Conservation (phyloP, 2,797 vertebrate species). For the Sebastolobus altivelis region DNA sequence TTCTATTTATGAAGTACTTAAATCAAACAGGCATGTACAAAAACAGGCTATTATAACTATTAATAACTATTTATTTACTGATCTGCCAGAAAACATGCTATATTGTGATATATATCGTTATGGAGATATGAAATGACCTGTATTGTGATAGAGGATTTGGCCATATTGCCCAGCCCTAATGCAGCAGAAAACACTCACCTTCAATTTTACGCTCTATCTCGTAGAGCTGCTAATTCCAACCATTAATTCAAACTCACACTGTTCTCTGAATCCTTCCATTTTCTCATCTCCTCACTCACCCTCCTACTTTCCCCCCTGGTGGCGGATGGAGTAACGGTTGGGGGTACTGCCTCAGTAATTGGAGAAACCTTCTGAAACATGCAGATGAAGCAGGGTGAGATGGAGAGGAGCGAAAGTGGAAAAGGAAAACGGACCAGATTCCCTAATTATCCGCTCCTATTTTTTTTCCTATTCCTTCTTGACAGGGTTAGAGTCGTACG, state of each 20-base stretch:
- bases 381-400: constrained; percentile 81
- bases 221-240: constrained; percentile 61
- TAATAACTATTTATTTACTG: neutral
- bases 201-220: constrained; percentile 29
- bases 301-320: constrained; percentile 60
- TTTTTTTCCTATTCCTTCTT: constrained; percentile 45
- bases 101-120: neutral
- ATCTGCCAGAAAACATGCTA: neutral
- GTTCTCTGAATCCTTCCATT: constrained; percentile 59
- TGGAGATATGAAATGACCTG: too few species aligned
- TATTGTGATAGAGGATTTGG: too few species aligned
- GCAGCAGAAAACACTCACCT: constrained; percentile 26
- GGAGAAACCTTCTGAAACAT: constrained; percentile 82
- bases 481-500: constrained; percentile 53
- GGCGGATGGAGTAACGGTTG: constrained; percentile 68
- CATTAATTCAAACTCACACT: constrained; percentile 78
- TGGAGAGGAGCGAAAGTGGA: constrained; percentile 57
- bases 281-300: constrained; percentile 51
- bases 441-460: constrained; percentile 73
- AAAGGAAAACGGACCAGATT: constrained; percentile 75
- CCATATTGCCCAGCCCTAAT: too few species aligned
- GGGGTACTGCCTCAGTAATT: constrained; percentile 78
- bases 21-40: neutral
- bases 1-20: too few species aligned
- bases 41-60: neutral